Conservation (phyloP, 2,113 vertebrate genomes). For the Brachyistius frenatus region DNA sequence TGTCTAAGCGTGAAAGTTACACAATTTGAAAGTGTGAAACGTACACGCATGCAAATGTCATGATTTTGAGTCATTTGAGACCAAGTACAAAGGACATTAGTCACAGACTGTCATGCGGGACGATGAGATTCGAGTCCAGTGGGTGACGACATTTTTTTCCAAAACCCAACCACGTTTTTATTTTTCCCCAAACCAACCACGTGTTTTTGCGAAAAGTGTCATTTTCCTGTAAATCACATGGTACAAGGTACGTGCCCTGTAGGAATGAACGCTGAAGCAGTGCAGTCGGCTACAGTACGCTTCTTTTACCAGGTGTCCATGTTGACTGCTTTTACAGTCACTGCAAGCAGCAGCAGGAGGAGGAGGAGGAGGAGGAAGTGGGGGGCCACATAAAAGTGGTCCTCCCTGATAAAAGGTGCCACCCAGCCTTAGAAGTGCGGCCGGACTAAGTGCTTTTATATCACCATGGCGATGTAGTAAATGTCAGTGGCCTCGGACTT, state of each 20-base stretch:
- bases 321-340: slow-evolving; percentile 32
- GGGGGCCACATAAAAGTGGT: slow-evolving; percentile 38
- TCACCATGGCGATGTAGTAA: slow-evolving; percentile 59
- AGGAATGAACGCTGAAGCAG: slow-evolving; percentile 47
- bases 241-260: slow-evolving; percentile 2
- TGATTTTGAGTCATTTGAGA: too few species aligned
- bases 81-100: too few species aligned
- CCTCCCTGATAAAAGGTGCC: slow-evolving; percentile 55
- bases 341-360: slow-evolving; percentile 17
- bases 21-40: too few species aligned
- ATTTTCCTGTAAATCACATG: too few species aligned
- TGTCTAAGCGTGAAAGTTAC: too few species aligned
- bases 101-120: too few species aligned
- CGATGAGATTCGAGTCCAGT: too few species aligned
- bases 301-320: slow-evolving; percentile 23
- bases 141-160: too few species aligned
- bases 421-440: slow-evolving; percentile 22
- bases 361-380: background rate
- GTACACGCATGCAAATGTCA: too few species aligned
- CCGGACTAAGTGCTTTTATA: slow-evolving; percentile 65
- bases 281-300: slow-evolving; percentile 33
- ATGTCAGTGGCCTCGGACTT: slow-evolving; percentile 62
- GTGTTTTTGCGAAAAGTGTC: too few species aligned
- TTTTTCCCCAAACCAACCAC: too few species aligned
- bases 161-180: too few species aligned